Evolutionary conservation across 2,113 vertebrate species (phyloP).

Genomic region (Caloenas nicobarica): DNA sequence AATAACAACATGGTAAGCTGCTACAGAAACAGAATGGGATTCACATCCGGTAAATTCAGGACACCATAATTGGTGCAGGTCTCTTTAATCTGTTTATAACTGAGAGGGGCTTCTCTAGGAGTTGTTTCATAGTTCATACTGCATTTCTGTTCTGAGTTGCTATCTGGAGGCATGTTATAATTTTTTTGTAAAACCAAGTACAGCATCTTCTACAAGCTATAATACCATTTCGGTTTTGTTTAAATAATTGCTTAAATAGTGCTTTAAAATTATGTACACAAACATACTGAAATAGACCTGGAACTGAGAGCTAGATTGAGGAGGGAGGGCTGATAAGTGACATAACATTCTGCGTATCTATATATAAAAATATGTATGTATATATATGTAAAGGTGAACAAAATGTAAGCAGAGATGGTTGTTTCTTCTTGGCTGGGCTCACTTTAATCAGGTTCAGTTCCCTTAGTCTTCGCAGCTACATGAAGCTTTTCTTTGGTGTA

Average conservation of each 20-base stretch:
- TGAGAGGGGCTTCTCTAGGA: neutral
- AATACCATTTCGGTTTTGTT: neutral
- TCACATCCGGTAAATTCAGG: neutral
- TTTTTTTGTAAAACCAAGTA: neutral
- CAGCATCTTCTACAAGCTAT: neutral
- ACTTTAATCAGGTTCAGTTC: neutral
- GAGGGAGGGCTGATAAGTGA: neutral
- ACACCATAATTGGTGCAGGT: neutral
- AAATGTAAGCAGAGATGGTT: neutral
- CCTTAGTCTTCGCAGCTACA: neutral
- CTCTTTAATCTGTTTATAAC: neutral
- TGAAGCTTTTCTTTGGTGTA: neutral
- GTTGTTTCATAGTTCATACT: slow-evolving; percentile 8
- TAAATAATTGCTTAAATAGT: neutral
- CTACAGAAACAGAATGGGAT: neutral
- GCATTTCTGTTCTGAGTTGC: neutral
- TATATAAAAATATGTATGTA: neutral
- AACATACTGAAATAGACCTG: neutral
- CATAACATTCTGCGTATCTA: neutral
- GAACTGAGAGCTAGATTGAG: neutral
- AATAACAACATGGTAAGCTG: neutral
- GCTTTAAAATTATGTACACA: neutral
- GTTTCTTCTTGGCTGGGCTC: neutral
- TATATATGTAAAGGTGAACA: neutral
- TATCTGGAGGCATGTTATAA: neutral